Conservation (phyloP, 2,888 invertebrate species). For the Temnothorax rugatulus region DNA sequence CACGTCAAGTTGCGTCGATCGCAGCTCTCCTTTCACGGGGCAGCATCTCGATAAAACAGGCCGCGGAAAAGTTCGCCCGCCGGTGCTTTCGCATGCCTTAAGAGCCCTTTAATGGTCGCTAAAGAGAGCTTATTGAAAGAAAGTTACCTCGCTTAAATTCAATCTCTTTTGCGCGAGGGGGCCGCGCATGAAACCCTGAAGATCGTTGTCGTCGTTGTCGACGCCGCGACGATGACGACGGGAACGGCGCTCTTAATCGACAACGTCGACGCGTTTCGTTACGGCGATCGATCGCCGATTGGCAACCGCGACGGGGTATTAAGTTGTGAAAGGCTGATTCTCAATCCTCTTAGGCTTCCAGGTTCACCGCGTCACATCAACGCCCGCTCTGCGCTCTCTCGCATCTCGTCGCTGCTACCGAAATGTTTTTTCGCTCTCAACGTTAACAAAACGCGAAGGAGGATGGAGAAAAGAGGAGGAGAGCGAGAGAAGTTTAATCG, state of each 20-base stretch:
- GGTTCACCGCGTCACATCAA: conserved; percentile 12
- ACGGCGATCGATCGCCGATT: conserved; percentile 36
- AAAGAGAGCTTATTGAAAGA: conserved; percentile 71
- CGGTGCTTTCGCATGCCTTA: conserved; percentile 66
- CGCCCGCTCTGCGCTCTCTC: neutral
- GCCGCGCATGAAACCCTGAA: conserved; percentile 47
- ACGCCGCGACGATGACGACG: neutral
- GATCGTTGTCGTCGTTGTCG: neutral
- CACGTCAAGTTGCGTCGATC: conserved; percentile 41
- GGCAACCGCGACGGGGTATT: conserved; percentile 35
- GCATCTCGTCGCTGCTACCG: neutral
- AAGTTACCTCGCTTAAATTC: conserved; percentile 72
- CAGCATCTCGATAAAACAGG: conserved; percentile 65
- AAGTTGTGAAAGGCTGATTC: conserved; percentile 33
- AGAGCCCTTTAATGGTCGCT: conserved; percentile 68
- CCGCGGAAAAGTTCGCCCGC: conserved; percentile 58
- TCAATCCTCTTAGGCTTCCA: conserved; percentile 48
- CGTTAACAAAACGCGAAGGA: conserved; percentile 11
- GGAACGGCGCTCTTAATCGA: conserved; percentile 6
- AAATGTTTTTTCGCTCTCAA: conserved; percentile 42
- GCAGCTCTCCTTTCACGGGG: conserved; percentile 55
- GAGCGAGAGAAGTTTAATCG: conserved; percentile 35
- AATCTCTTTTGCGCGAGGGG: conserved; percentile 56
- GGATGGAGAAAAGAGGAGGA: neutral
- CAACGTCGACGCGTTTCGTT: conserved; percentile 11